Evolutionary conservation across 2,888 invertebrate species (phyloP).

Genomic region (Barypeithes pellucidus): DNA sequence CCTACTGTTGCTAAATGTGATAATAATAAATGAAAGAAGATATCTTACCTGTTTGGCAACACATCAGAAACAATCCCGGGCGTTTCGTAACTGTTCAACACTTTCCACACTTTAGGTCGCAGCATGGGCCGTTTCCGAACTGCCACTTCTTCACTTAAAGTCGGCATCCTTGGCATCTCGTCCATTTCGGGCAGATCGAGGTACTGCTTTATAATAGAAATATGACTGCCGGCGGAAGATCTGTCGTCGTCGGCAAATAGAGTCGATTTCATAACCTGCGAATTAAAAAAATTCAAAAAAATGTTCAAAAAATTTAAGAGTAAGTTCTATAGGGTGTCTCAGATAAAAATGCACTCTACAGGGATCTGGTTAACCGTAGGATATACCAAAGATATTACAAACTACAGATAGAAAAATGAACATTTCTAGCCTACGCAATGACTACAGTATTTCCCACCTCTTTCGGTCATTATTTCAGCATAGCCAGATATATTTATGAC

Average conservation of each 20-base stretch:
- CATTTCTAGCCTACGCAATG: too few relatives aligned
- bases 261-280: slow-evolving; percentile 60
- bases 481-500: too few relatives aligned
- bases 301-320: too few relatives aligned
- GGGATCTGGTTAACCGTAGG: too few relatives aligned
- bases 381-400: too few relatives aligned
- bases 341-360: too few relatives aligned
- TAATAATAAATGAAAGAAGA: not conserved
- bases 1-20: too few relatives aligned
- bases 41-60: slow-evolving; percentile 54
- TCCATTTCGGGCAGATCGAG: slow-evolving; percentile 57
- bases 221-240: slow-evolving; percentile 58
- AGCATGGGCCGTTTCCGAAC: slow-evolving; percentile 53
- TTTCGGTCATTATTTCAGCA: too few relatives aligned
- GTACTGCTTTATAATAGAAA: slow-evolving; percentile 59
- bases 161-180: slow-evolving; percentile 55
- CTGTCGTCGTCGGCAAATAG: slow-evolving; percentile 61
- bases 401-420: too few relatives aligned
- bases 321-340: too few relatives aligned
- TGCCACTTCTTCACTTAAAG: slow-evolving; percentile 54
- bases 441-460: too few relatives aligned
- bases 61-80: slow-evolving; percentile 27
- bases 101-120: slow-evolving; percentile 59
- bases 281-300: too few relatives aligned
- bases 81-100: slow-evolving; percentile 55